Conservation (phyloP, 1,140 invertebrate genomes). For the Theocolax elegans region DNA sequence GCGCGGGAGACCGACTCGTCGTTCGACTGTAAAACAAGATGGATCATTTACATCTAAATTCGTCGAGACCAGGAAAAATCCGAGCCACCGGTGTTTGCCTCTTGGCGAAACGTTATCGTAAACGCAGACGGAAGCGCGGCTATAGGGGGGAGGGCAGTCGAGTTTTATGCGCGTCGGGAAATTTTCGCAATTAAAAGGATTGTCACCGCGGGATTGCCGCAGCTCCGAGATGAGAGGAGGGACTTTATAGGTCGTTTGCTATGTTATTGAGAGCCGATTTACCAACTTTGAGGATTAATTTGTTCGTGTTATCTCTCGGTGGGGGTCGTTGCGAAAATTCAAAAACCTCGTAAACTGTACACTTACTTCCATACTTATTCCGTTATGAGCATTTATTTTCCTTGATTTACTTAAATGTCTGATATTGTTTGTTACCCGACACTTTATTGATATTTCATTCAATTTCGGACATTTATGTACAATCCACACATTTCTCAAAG, state of each 20-base stretch:
- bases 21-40: constrained; percentile 38
- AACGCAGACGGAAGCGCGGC: too few relatives aligned
- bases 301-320: too few relatives aligned
- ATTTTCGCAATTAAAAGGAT: constrained; percentile 22
- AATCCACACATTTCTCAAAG: too few relatives aligned
- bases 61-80: constrained; percentile 17
- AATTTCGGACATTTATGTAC: too few relatives aligned
- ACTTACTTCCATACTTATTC: too few relatives aligned
- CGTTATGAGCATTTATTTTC: too few relatives aligned
- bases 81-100: background rate
- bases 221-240: background rate
- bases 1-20: background rate
- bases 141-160: background rate
- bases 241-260: background rate
- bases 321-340: too few relatives aligned
- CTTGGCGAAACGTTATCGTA: background rate
- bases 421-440: too few relatives aligned
- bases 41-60: constrained; percentile 45
- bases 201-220: background rate
- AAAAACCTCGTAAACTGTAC: too few relatives aligned
- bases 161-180: background rate
- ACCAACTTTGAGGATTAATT: background rate
- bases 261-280: background rate
- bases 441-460: too few relatives aligned
- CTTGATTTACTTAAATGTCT: too few relatives aligned